These are phyloP conservation scores for Darevskia mixta DNA, from an alignment of 2,797 vertebrate genomes.

Conservation along the genomic window DNA sequence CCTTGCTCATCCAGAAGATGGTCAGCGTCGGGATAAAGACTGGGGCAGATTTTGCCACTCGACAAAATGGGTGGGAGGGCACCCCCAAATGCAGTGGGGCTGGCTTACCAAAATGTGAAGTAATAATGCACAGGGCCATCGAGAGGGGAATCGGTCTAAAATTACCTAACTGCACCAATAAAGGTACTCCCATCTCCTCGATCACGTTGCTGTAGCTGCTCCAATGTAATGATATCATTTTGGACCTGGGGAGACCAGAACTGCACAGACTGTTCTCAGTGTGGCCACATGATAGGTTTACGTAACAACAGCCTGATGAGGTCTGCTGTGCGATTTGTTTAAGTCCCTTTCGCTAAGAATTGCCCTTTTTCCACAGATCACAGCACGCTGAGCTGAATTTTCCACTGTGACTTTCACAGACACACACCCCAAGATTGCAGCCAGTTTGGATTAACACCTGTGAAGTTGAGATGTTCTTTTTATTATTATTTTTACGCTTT, in stretches of 20 bases:
- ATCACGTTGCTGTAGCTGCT: background rate
- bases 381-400: background rate
- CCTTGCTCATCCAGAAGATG: background rate
- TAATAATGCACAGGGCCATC: too few species aligned
- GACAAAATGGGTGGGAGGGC: too few species aligned
- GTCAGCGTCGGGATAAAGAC: background rate
- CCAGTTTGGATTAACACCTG: background rate
- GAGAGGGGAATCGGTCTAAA: background rate
- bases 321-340: background rate
- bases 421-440: background rate
- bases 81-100: too few species aligned
- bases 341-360: background rate
- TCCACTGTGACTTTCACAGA: too few species aligned
- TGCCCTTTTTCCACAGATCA: background rate
- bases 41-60: background rate
- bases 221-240: constrained; percentile 28
- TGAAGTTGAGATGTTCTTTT: background rate
- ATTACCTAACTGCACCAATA: background rate
- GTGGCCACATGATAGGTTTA: constrained; percentile 5
- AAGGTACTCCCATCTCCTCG: background rate
- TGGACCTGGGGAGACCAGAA: background rate
- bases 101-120: too few species aligned
- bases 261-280: constrained; percentile 31
- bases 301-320: background rate
- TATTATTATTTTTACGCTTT: background rate